Percentiles rank a stretch among this genome's conserved stretches.
Conservation (phyloP, 1,140 invertebrate species). For the Papilio dardanus region DNA sequence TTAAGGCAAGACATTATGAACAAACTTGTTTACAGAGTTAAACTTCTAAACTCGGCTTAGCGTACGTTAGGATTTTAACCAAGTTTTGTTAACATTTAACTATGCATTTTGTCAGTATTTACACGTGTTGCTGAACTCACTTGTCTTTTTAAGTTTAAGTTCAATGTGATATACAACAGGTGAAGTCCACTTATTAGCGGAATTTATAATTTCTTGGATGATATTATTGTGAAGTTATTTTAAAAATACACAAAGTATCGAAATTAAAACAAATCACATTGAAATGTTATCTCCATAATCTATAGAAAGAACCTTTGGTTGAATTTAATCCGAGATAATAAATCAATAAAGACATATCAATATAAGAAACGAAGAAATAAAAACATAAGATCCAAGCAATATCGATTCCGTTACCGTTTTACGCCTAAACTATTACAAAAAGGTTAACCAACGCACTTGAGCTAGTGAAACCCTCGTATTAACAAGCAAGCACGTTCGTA, state of each 20-base stretch:
- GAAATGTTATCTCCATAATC: too few species aligned
- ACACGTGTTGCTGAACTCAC: background rate
- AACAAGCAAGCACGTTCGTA: conserved; percentile 37
- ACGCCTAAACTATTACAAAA: conserved; percentile 14
- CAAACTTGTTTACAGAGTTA: conserved; percentile 34
- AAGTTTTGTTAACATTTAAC: conserved; percentile 33
- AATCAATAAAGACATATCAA: background rate
- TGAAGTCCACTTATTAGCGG: too few species aligned
- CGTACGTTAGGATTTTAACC: conserved; percentile 23
- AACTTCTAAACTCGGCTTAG: conserved; percentile 34
- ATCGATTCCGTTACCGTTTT: background rate
- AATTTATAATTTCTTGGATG: too few species aligned
- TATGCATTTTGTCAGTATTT: conserved; percentile 14
- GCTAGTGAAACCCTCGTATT: background rate
- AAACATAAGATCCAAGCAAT: background rate
- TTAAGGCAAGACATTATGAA: conserved; percentile 38
- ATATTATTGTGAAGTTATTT: too few species aligned
- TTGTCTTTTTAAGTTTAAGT: too few species aligned
- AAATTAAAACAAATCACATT: too few species aligned
- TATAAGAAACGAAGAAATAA: background rate
- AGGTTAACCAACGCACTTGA: conserved; percentile 18
- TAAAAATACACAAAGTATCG: too few species aligned
- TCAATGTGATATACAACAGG: too few species aligned
- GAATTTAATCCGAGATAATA: too few species aligned
- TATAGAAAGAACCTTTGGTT: too few species aligned